phyloP scores from a whole-genome alignment of 1,140 invertebrate genomes.

The Ceratitis capitata region DNA sequence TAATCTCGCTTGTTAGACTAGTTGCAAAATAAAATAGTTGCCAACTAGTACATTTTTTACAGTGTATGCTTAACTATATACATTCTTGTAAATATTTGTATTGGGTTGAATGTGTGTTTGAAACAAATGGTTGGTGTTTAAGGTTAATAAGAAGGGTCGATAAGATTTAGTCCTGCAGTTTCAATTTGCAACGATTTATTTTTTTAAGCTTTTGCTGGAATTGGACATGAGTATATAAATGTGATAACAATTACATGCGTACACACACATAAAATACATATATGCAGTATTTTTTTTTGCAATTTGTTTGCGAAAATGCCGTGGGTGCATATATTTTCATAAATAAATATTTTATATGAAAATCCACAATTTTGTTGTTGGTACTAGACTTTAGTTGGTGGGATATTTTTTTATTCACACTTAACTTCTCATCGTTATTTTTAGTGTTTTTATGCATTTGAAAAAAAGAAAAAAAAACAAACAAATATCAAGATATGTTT shows the following conservation, averaged over 20 bases:
- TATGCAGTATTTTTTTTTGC: too few relatives aligned
- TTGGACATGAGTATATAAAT: constrained; percentile 29
- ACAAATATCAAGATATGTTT: not conserved
- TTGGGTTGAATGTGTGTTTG: not conserved
- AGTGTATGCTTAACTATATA: too few relatives aligned
- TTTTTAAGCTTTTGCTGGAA: not conserved
- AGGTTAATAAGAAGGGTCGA: not conserved
- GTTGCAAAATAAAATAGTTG: too few relatives aligned
- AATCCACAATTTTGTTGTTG: not conserved
- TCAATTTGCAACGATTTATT: constrained; percentile 36
- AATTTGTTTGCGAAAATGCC: not conserved
- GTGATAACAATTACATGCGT: not conserved
- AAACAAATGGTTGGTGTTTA: not conserved
- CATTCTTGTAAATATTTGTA: not conserved
- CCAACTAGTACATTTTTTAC: too few relatives aligned
- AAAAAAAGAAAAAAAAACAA: too few relatives aligned
- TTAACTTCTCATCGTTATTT: too few relatives aligned
- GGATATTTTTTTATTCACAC: too few relatives aligned
- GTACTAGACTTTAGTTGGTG: too few relatives aligned
- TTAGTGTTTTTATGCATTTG: too few relatives aligned
- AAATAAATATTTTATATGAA: too few relatives aligned
- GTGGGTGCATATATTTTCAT: not conserved
- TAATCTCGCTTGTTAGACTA: too few relatives aligned
- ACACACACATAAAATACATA: too few relatives aligned
- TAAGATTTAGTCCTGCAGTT: not conserved